Conservation (phyloP, 2,113 vertebrate species). For the Opisthocomus hoazin region DNA sequence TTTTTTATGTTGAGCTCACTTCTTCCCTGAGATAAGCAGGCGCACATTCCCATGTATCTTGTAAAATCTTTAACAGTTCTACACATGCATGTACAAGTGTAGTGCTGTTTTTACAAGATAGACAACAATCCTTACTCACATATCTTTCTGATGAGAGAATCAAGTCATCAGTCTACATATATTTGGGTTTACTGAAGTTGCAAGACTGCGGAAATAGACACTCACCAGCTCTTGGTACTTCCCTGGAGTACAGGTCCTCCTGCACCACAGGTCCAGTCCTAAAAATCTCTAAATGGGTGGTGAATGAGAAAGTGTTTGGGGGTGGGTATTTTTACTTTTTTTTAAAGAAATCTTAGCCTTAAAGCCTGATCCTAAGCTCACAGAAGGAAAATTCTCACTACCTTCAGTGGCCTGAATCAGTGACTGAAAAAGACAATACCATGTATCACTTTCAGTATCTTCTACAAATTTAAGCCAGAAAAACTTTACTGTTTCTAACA, state of each 20-base stretch:
- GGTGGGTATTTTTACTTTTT: background rate
- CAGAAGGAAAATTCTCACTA: background rate
- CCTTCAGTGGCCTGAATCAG: background rate
- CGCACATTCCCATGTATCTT: background rate
- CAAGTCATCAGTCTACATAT: conserved; percentile 14
- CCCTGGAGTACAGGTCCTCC: background rate
- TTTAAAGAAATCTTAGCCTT: background rate
- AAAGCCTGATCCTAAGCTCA: background rate
- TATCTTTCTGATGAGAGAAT: conserved; percentile 64
- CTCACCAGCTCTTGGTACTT: background rate
- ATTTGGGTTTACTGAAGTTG: conserved; percentile 6
- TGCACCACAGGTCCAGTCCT: background rate
- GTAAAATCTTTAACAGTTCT: conserved; percentile 49
- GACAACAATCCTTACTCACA: conserved; percentile 48
- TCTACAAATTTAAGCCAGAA: background rate
- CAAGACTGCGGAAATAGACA: background rate
- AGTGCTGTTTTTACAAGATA: conserved; percentile 53
- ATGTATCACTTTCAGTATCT: background rate
- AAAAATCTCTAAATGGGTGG: background rate
- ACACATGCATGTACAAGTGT: conserved; percentile 57
- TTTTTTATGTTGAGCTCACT: background rate
- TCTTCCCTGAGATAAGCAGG: conserved; percentile 1
- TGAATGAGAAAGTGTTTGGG: background rate
- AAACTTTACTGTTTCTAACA: background rate
- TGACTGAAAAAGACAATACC: background rate